Conservation (phyloP, 2,113 vertebrate genomes). For the Phrynocephalus versicolor region DNA sequence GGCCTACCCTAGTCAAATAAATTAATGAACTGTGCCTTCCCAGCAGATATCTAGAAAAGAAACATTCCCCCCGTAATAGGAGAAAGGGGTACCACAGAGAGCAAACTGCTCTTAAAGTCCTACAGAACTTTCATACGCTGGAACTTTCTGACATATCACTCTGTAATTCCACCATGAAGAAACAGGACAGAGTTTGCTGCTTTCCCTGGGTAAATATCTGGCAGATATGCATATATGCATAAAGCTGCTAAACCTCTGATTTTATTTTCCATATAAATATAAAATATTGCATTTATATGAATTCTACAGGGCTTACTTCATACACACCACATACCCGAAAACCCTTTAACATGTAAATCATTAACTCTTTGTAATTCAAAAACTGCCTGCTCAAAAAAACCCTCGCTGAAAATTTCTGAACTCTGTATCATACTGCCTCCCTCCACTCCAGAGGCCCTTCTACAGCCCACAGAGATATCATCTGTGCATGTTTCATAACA, state of each 20-base stretch:
- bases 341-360: background rate
- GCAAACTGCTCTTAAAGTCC: background rate
- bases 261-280: background rate
- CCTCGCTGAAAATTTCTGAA: background rate
- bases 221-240: background rate
- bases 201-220: background rate
- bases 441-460: background rate
- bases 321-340: too few relatives aligned
- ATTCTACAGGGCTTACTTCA: background rate
- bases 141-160: background rate
- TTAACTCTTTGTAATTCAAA: too few relatives aligned
- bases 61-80: background rate
- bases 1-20: background rate
- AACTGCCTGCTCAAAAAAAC: accelerated
- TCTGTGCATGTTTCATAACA: background rate
- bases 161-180: background rate
- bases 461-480: too few relatives aligned
- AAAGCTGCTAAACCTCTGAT: background rate
- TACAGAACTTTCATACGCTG: background rate
- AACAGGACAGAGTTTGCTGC: background rate
- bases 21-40: background rate
- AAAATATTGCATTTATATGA: accelerated
- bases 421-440: accelerated
- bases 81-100: background rate
- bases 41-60: background rate